Evolutionary conservation across 2,113 vertebrate genomes (phyloP), one percentile per base, ranked within the genome.

Genomic region (Athene cunicularia): DNA sequence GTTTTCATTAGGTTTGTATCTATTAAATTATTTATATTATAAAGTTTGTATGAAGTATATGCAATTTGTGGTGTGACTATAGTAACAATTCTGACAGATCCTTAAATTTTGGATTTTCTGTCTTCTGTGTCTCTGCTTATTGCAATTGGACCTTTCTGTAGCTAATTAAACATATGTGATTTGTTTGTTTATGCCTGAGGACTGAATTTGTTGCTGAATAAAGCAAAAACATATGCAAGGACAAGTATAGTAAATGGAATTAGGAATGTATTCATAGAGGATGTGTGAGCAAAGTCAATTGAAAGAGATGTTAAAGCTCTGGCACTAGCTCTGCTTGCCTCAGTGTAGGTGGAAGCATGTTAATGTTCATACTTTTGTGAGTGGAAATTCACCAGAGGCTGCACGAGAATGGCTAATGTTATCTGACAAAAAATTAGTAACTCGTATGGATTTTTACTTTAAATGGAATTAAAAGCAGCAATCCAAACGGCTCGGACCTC

Each of bases 151-250:
- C 41, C 62, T 88, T 82, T 80, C 93, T 90, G 76, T 50, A 95
- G 94, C 89, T 97, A 97, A 95, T 97, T 93, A 94, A 94, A 97
- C 92, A 92, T 95, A 55, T 95, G 93, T 86, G 86, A 95, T 95
- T 96, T 96, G 94, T 95, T 96, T 97, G 93, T 96, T 95, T 96
- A 96, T 87, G 94, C 96, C 97, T 3, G 53, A 96, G 95, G 87
- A 80, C 95, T 95, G 97, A 93, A 84, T 96, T 97, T 84, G 71
- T 81, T 97, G 76, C 77, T 95, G 94, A 96, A 86, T 95, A 97
- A 94, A 97, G 66, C 64, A 97, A 88, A 95, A 90, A 75, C 93
- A 95, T 93, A 45, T 81, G 91, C 89, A 98, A 84, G 75, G 58
- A 93, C 93, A 93, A 96, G 73, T 30, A 5, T 13, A 55, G 91